Base-by-base conservation (phyloP, 2,888 invertebrate species). In the Hirtodrosophila alboralis region DNA sequence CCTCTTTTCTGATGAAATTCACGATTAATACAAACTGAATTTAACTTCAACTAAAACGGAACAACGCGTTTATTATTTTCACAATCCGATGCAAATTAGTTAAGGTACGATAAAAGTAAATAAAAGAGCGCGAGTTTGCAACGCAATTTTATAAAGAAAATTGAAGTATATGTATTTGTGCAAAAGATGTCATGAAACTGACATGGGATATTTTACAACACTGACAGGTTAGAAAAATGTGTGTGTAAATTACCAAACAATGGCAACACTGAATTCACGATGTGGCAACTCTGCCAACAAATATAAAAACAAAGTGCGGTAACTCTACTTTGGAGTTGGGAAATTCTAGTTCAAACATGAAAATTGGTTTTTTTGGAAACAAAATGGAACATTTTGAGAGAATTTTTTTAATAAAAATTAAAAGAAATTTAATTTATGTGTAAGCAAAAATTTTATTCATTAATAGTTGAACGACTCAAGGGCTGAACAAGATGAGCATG, bases 111-210 rank as follows among this genome's bases (percentile, higher is more conserved):
- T 5, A 10, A 28, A 10, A 28, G 8, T 23, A 7, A 27, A 2
- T 21, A 14, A 28, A 23, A 45, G 21, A 36, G 58, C 45, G 30
- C 45, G 27, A 48, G 33, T 60, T 60, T 30, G 41, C 76, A 57
- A 75, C 80, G 80, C 76, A 75, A 65, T 75, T 84, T 52, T 30
- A 43, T 18, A 44, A 79, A 79, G n/a, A 52, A 3, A 5, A 5
- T 40, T 33, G 5, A 1, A 47, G 13, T 34, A 6, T 14, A 16
- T 57, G 37, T 41, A 44, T 36, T 63, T 59, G 58, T 59, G 23
- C 8, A 73, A 56, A 51, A 66, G 44, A 65, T 58, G 67, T 45
- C 54, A 63, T 28, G 63, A 18, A 33, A 54, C 33, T 40, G 13
- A 9, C 16, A 26, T 9, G 2, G 6, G 10, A 1, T 12, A 3